phyloP scores from a whole-genome alignment of 2,888 invertebrate genomes.

The Cetonia aurata region DNA sequence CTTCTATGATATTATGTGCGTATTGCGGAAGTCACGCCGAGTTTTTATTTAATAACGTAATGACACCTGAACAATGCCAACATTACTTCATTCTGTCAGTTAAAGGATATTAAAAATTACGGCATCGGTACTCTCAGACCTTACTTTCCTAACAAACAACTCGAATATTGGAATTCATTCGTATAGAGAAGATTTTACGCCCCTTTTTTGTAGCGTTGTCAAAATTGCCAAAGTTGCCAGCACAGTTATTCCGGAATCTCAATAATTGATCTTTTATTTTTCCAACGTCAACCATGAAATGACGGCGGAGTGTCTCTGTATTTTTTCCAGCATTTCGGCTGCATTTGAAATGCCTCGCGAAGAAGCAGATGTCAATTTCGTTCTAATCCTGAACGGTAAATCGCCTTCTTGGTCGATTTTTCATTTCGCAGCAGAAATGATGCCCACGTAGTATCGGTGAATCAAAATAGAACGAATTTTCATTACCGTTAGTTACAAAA shows the following conservation, averaged over 20 bases:
- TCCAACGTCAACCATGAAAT: slow-evolving; percentile 33
- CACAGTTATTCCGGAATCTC: slow-evolving; percentile 23
- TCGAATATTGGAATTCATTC: slow-evolving; percentile 1
- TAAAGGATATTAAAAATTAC: no score
- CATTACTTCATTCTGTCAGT: no score
- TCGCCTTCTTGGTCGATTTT: slow-evolving; percentile 35
- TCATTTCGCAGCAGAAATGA: slow-evolving; percentile 21
- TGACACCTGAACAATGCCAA: no score
- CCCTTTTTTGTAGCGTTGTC: slow-evolving; percentile 22
- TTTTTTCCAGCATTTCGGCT: slow-evolving; percentile 20
- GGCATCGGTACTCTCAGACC: not conserved
- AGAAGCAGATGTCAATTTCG: slow-evolving; percentile 30
- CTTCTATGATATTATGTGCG: no score
- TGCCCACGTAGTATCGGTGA: slow-evolving; percentile 7
- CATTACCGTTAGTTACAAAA: slow-evolving; percentile 23
- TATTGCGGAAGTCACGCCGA: no score
- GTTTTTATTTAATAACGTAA: no score
- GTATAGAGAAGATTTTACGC: slow-evolving; percentile 16
- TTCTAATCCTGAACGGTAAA: slow-evolving; percentile 29
- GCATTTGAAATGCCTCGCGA: slow-evolving; percentile 18
- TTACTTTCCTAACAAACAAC: slow-evolving; percentile 2
- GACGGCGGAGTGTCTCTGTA: slow-evolving; percentile 20
- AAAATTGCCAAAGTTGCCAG: slow-evolving; percentile 9
- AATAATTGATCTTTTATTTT: slow-evolving; percentile 35
- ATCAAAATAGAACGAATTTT: slow-evolving; percentile 24